Evolutionary conservation across 2,888 invertebrate genomes (phyloP).

Genomic region (Habrosyne pyritoides): DNA sequence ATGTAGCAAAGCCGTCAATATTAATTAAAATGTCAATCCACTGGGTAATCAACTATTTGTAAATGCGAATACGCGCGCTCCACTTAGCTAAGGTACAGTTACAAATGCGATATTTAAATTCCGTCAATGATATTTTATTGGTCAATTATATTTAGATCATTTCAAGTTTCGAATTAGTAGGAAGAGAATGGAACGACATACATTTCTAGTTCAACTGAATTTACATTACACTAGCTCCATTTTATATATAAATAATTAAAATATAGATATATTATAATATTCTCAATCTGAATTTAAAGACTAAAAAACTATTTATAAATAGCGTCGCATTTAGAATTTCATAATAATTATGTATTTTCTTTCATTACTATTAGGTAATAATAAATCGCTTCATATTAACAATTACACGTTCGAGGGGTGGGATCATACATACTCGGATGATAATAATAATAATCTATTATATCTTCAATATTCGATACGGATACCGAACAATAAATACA

Average conservation of each 20-base stretch:
- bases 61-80: slow-evolving; percentile 68
- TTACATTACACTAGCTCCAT: slow-evolving; percentile 67
- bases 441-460: slow-evolving; percentile 43
- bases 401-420: slow-evolving; percentile 67
- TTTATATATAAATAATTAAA: slow-evolving; percentile 68
- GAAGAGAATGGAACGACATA: slow-evolving; percentile 67
- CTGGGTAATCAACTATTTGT: slow-evolving; percentile 55
- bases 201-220: slow-evolving; percentile 74
- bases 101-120: slow-evolving; percentile 65
- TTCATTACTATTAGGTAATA: slow-evolving; percentile 54
- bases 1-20: slow-evolving; percentile 56
- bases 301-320: slow-evolving; percentile 77
- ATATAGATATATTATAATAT: slow-evolving; percentile 55
- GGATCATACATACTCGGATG: slow-evolving; percentile 61
- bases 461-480: slow-evolving; percentile 39
- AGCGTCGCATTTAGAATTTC: slow-evolving; percentile 76
- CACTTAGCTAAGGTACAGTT: slow-evolving; percentile 51
- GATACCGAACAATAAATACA: slow-evolving; percentile 68
- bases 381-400: slow-evolving; percentile 53
- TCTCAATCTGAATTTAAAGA: slow-evolving; percentile 78
- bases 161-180: slow-evolving; percentile 48
- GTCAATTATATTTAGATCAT: slow-evolving; percentile 64
- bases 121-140: slow-evolving; percentile 66
- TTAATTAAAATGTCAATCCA: slow-evolving; percentile 48
- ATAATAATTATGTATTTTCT: slow-evolving; percentile 56